phyloP scores from a whole-genome alignment of 2,888 invertebrate species.

The Physocephala rufipes region DNA sequence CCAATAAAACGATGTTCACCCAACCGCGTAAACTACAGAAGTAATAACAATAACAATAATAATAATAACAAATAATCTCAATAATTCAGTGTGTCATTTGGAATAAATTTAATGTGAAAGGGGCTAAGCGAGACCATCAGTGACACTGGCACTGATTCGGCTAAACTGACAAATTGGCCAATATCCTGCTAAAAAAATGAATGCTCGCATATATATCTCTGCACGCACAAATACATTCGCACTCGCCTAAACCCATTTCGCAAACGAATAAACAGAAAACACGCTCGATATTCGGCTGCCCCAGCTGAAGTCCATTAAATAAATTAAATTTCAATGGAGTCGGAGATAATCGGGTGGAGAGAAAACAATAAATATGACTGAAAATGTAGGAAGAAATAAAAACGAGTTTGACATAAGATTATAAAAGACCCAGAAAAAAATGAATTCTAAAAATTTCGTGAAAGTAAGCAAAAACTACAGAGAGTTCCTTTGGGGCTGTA shows the following conservation, averaged over 20 bases:
- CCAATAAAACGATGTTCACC: too few species aligned
- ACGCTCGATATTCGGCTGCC: background rate
- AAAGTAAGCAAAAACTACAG: too few species aligned
- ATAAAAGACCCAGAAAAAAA: background rate
- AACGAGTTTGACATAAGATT: background rate
- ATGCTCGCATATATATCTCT: background rate
- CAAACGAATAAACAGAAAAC: background rate
- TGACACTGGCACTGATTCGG: conserved; percentile 19
- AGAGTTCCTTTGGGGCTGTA: too few species aligned
- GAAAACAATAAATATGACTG: conserved; percentile 6
- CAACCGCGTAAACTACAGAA: background rate
- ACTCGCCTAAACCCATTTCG: background rate
- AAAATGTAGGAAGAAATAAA: background rate
- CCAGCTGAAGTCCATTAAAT: conserved; percentile 28
- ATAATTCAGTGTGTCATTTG: background rate
- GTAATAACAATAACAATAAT: background rate
- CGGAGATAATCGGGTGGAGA: conserved; percentile 39
- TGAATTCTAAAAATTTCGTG: background rate
- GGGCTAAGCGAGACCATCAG: background rate
- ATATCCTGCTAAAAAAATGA: background rate
- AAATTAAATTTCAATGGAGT: conserved; percentile 31
- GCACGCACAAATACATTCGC: background rate
- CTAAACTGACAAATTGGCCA: conserved; percentile 28
- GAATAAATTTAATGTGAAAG: conserved; percentile 3
- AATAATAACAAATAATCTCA: background rate